phyloP scores from a whole-genome alignment of 2,888 invertebrate species.

The Lomographa bimaculata region DNA sequence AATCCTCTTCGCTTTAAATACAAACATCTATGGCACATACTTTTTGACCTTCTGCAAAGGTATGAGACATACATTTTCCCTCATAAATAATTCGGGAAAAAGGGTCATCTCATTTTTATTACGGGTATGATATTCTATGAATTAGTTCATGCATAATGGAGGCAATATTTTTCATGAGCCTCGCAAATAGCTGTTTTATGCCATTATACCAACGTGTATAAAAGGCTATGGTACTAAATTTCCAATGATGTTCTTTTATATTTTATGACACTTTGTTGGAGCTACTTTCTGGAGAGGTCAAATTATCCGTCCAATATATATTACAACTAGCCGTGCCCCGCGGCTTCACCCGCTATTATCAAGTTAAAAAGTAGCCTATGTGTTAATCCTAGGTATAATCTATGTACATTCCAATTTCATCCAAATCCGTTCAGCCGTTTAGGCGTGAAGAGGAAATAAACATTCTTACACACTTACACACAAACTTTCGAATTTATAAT shows the following conservation, averaged over 20 bases:
- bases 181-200: constrained; percentile 13
- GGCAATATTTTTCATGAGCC: constrained; percentile 14
- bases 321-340: no score
- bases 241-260: constrained; percentile 10
- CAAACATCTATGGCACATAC: no score
- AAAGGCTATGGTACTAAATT: constrained; percentile 4
- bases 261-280: constrained; percentile 5
- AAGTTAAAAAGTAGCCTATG: no score
- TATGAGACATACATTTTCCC: constrained; percentile 11
- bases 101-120: constrained; percentile 20
- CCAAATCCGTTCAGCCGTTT: no score
- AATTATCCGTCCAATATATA: background rate
- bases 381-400: no score
- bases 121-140: constrained; percentile 10
- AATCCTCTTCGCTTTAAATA: no score
- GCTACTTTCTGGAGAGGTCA: background rate
- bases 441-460: no score
- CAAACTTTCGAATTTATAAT: no score
- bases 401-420: no score
- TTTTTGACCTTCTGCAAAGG: constrained; percentile 4
- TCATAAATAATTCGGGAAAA: constrained; percentile 24
- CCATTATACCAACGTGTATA: background rate
- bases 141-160: constrained; percentile 23
- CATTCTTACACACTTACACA: no score
- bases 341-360: no score